Base-by-base conservation (phyloP, 1,140 invertebrate species). In the Pachyrhynchus sulphureomaculatus region DNA sequence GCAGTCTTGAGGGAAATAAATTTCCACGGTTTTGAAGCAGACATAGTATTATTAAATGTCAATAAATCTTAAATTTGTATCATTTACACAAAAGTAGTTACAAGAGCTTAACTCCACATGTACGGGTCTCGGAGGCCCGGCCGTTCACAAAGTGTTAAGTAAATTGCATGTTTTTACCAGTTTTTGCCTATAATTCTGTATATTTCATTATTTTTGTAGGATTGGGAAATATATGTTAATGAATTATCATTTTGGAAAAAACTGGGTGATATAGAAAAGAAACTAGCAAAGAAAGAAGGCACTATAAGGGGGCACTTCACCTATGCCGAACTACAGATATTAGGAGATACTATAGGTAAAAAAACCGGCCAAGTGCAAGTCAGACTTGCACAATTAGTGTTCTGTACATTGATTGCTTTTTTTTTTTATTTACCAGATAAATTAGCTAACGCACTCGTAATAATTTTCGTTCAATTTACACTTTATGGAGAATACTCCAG, bases 151-250 rank as follows among this genome's bases (percentile, higher is more conserved):
- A 3, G 34, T n/a, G 34, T n/a, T 37, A 37, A n/a, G 4, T 37
- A 32, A 32, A 6, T 12, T 32, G 5, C 1, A 21, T 45, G 21
- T 49, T 29, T 49, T 49, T 13, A 49, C 6, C 4, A 15, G n/a
- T 8, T 49, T 36, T 2, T n/a, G 9, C 4, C 9, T 39, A 18
- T 6, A 24, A 13, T 42, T n/a, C 0, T 24, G n/a, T 48, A 26
- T 29, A 24, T 17, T 26, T 15, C 8, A 44, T 62, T 18, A 65
- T 72, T 57, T 66, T 77, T 78, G 23, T 68, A 94, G 91, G 84
- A 93, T 71, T 95, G 92, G 92, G 84, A 88, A 55, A 81, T 95
- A 39, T 93, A 85, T 78, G 87, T 94, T 36, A 79, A 81, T 51
- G 83, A 85, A 65, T 77, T 86, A 53, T 79, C 86, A 37, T 91